These are phyloP conservation scores for Eumacrocentrus americanus DNA, from an alignment of 2,888 invertebrate genomes.

Conservation along the genomic window DNA sequence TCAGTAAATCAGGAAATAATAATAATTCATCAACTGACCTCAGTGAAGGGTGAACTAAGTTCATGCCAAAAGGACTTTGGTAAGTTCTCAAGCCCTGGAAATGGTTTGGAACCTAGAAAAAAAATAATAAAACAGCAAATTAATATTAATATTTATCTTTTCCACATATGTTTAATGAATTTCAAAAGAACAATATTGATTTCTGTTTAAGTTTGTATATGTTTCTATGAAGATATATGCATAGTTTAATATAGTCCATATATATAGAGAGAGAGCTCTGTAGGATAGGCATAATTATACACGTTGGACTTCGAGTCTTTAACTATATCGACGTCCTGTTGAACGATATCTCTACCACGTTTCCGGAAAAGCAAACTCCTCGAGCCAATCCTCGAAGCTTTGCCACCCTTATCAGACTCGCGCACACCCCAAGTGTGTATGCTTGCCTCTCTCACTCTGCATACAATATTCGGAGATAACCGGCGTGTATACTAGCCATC, in stretches of 20 bases:
- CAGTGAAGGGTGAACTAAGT: slow-evolving; percentile 59
- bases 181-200: too few species aligned
- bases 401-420: slow-evolving; percentile 46
- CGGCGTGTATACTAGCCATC: neutral
- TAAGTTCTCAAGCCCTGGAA: slow-evolving; percentile 56
- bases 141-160: neutral
- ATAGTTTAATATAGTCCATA: neutral
- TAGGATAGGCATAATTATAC: slow-evolving; percentile 2
- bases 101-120: slow-evolving; percentile 55
- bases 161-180: neutral
- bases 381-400: slow-evolving; percentile 32
- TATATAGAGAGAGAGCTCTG: neutral
- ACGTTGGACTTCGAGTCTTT: neutral
- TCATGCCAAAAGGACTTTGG: slow-evolving; percentile 59
- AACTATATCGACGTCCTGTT: neutral
- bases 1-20: neutral
- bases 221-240: too few species aligned
- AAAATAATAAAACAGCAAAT: slow-evolving; percentile 14
- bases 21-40: slow-evolving; percentile 46
- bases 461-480: neutral
- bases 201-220: too few species aligned
- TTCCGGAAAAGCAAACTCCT: slow-evolving; percentile 42
- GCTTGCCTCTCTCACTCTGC: slow-evolving; percentile 4
- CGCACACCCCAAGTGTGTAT: slow-evolving; percentile 40
- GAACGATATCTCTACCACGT: slow-evolving; percentile 34